Base-by-base conservation (phyloP, 1,140 invertebrate genomes). In the Delia radicum region DNA sequence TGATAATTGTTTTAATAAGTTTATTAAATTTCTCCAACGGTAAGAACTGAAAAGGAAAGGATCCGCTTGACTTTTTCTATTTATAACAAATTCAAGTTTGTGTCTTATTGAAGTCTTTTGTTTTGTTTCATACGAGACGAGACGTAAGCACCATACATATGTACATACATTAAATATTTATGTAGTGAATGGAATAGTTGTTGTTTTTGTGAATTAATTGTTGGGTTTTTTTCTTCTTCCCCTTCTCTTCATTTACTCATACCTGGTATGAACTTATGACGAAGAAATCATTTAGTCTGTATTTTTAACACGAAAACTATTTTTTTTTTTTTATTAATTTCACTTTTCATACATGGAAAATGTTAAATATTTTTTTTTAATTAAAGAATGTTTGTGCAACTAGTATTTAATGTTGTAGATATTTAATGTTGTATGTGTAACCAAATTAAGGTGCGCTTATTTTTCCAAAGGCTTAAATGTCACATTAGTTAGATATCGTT, bases 71-170 rank as follows among this genome's bases (percentile, higher is more conserved):
- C 33, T n/a, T 2, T n/a, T 7, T 28, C 13, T 31, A 31, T 8
- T 2, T 18, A 33, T 31, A 31, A 33, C 0, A 33, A 69, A 33
- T n/a, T 31, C 71, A n/a, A 26, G 71, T 73, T 42, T 27, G 75
- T 74, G 33, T 76, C 73, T 61, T n/a, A n/a, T n/a, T 76, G 29
- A 76, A 76, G 75, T 76, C 75, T 76, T 76, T 76, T 76, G 75
- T 76, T 74, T 55, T 74, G 21, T 55, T 55, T 18, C 26, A 62
- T 7, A 33, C 5, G 7, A 55, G 13, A 21, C 3, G 4, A 55
- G 18, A 55, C 6, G 8, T 48, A 48, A 21, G 7, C 7, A 55
- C 18, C 18, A 55, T 21, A 3, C 4, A 55, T 4, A 4, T 55
- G 2, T 21, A 2, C n/a, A 10, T 21, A 8, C 5, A 24, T 24